Evolutionary conservation across 2,113 vertebrate genomes (phyloP), one percentile per base, ranked within the genome.

Genomic region (Salvelinus fontinalis): DNA sequence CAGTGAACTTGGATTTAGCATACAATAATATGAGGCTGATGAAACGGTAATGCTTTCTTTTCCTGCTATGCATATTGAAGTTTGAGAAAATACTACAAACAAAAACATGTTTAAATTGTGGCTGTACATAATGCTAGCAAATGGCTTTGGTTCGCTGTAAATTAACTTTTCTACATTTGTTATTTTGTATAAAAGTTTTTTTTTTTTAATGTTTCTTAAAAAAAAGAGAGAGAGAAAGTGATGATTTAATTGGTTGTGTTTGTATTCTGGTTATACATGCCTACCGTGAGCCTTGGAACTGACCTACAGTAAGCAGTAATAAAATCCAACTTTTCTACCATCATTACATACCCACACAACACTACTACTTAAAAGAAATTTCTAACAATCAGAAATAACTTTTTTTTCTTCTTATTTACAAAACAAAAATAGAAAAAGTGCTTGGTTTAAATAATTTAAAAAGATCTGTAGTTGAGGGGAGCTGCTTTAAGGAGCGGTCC

Each of bases 81-180:
- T 89, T 83, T 90, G 90, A 90, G 86, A 89, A 92, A 90, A 90
- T 81, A 88, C 84, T 81, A 88, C 84, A 87, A 88, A 44, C 39
- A 9, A 44, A 44, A 93, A 93, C 93, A 94, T 93, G 92, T 95
- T 95, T 92, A 92, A 95, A 92, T 94, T 93, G 90, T 76, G 94
- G 96, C 93, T 99, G 97, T 98, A 98, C 88, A 98, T 98, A 98
- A 90, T 88, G 95, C 96, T 95, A 95, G 95, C 95, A 95, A 95
- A 96, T 95, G 95, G 96, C 95, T 97, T 97, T 97, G 96, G 95
- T 96, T 97, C 94, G 95, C 96, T 99, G 97, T 98, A 99, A 97
- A 99, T 97, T 91, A 96, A 96, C 95, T 99, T 99, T 97, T 95
- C 90, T 99, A 99, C 96, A 96, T 98, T 95, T 97, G 94, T 97